Base-by-base conservation (phyloP, 2,888 invertebrate genomes). In the Tenthredo livida region DNA sequence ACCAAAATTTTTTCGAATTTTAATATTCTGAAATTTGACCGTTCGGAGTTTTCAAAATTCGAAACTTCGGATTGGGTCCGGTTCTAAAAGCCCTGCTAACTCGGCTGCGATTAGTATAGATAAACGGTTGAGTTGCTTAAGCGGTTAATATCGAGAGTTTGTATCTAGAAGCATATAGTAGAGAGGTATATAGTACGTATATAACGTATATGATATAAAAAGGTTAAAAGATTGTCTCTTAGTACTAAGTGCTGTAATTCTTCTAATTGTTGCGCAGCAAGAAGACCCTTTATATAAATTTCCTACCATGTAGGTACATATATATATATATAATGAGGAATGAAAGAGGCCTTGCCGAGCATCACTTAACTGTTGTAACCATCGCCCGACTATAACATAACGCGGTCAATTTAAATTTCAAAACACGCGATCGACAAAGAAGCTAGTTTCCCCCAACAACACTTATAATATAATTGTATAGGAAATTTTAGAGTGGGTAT, bases 401-500 rank as follows among this genome's bases (percentile, higher is more conserved):
- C 73, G 86, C 73, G 43, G 77, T 73, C 82, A 83, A 88, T 88
- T 88, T 88, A 86, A 88, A 88, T 87, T 87, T 87, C 83, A 88
- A 88, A 88, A 87, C 83, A 86, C 84, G 73, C 84, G 72, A 86
- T 84, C n/a, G 33, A 61, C 86, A 87, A 88, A 87, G 87, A 88
- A 88, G 87, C 87, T 87, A 87, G 87, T 87, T 83, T 86, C 86
- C 86, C 12, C 10, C 4, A 33, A 43, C 54, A 54, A 54, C n/a
- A 2, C 1, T 29, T 54, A 54, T 54, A 54, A 33, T 54, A 47
- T 47, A 47, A 47, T 47, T 47, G 15, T 85, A 10, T 85, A 10
- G 78, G 15, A 85, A 88, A 88, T 89, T 86, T 88, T 86, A 88
- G 87, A 88, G 29, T 29, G 88, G n/a, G n/a, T n/a, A n/a, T n/a